These are phyloP conservation scores for Scarus forsteni DNA, from an alignment of 2,797 vertebrate genomes.

Conservation along the genomic window DNA sequence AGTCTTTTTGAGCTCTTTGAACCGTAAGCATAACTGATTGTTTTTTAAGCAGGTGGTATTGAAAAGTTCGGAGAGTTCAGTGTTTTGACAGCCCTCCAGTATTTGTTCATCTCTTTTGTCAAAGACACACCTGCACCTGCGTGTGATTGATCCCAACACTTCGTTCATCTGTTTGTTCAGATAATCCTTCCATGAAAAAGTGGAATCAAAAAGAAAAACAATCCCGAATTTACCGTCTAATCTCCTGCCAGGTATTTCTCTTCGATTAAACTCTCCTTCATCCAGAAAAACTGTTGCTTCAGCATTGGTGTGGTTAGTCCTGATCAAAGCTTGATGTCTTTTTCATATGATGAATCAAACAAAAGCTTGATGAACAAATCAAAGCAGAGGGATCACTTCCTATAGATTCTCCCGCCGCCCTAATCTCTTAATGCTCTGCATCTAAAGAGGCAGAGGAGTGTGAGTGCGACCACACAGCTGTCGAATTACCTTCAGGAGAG, in stretches of 20 bases:
- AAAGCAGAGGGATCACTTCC: constrained; percentile 59
- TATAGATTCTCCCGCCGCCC: constrained; percentile 39
- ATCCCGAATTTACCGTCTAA: constrained; percentile 74
- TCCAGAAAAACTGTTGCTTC: constrained; percentile 29
- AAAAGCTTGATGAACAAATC: constrained; percentile 64
- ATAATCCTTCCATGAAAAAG: constrained; percentile 40
- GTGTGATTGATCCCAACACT: constrained; percentile 56
- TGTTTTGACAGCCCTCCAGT: not conserved
- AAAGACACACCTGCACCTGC: constrained; percentile 66
- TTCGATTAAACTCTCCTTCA: constrained; percentile 16
- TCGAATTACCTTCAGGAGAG: constrained; percentile 61
- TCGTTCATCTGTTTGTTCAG: constrained; percentile 51
- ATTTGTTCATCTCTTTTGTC: constrained; percentile 28
- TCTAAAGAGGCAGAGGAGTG: constrained; percentile 41
- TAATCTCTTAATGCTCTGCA: constrained; percentile 66
- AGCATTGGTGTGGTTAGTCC: constrained; percentile 42
- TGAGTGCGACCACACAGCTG: constrained; percentile 63
- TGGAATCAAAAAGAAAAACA: constrained; percentile 37
- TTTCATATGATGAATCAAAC: constrained; percentile 58
- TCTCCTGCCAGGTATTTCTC: constrained; percentile 78
- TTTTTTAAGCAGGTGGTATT: no score
- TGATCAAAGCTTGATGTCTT: constrained; percentile 74
- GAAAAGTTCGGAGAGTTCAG: no score
- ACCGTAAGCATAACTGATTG: no score
- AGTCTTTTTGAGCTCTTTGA: no score